Evolutionary conservation across 1,140 invertebrate genomes (phyloP).

Genomic region (Calephelis virginiensis): DNA sequence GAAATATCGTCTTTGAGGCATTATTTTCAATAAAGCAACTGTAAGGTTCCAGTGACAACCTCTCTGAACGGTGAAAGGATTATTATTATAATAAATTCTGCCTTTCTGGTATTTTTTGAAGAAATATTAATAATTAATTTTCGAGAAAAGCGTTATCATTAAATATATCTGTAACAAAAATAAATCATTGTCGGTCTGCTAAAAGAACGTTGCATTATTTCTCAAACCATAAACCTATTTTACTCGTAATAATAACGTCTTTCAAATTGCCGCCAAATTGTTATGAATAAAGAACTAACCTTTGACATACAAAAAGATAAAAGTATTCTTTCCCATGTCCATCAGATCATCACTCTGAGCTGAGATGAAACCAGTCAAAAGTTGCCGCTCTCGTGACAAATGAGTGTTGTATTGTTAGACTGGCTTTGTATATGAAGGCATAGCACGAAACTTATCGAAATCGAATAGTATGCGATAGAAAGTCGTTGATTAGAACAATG

Average conservation of each 20-base stretch:
- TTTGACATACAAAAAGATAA: constrained; percentile 57
- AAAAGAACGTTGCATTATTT: no score
- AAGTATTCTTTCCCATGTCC: constrained; percentile 58
- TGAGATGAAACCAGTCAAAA: constrained; percentile 53
- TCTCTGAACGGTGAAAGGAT: no score
- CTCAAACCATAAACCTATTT: background rate
- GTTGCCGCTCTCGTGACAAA: constrained; percentile 53
- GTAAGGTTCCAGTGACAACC: no score
- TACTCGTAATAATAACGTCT: constrained; percentile 6
- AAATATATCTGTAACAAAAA: background rate
- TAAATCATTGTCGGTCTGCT: background rate
- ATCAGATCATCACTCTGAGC: constrained; percentile 63
- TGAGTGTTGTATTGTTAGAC: constrained; percentile 47
- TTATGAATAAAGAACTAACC: constrained; percentile 36
- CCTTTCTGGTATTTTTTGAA: no score
- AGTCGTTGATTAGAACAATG: no score
- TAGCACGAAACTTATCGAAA: no score
- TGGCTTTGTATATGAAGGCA: constrained; percentile 36
- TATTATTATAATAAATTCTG: no score
- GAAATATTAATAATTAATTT: no score
- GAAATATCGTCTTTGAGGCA: no score
- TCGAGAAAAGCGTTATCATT: background rate
- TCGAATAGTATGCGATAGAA: no score
- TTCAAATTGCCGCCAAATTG: constrained; percentile 5
- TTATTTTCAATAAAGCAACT: no score